phyloP scores from a whole-genome alignment of 37 sponge, comb jelly and placozoan species.

The Spongilla lacustris region DNA sequence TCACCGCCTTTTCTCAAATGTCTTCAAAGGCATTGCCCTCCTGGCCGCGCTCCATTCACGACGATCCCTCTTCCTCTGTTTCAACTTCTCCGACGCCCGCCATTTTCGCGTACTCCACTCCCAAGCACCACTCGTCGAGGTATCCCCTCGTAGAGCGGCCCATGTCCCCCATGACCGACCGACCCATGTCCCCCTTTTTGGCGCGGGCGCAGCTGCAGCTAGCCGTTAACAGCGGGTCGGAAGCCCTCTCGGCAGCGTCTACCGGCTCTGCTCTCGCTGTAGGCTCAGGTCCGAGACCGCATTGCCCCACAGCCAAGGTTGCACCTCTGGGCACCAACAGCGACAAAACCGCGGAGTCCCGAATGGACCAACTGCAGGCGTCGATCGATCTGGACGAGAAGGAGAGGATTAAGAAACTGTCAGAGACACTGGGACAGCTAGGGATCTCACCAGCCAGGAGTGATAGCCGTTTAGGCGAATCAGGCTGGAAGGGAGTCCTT shows the following conservation, averaged over 20 bases:
- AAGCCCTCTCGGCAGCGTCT: neutral
- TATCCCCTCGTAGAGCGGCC: neutral
- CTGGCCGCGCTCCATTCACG: no score
- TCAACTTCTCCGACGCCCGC: neutral
- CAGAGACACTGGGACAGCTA: neutral
- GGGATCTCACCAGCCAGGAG: neutral
- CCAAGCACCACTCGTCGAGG: neutral
- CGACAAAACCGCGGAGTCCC: neutral
- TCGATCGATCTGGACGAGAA: neutral
- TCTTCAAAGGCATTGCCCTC: no score
- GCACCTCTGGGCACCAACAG: neutral
- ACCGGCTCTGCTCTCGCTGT: neutral
- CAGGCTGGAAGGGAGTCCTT: conserved; percentile 30
- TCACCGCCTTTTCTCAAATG: no score
- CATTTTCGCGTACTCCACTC: neutral
- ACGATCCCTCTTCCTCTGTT: no score
- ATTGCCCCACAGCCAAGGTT: neutral
- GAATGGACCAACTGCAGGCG: neutral
- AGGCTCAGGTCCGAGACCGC: no score
- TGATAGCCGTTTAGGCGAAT: neutral
- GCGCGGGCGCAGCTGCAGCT: neutral
- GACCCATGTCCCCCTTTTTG: neutral
- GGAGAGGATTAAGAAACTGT: conserved; percentile 9
- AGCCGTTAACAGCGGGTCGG: neutral
- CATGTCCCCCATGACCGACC: neutral